Evolutionary conservation across 2,113 vertebrate species (phyloP).

Genomic region (Triplophysa dalaica): DNA sequence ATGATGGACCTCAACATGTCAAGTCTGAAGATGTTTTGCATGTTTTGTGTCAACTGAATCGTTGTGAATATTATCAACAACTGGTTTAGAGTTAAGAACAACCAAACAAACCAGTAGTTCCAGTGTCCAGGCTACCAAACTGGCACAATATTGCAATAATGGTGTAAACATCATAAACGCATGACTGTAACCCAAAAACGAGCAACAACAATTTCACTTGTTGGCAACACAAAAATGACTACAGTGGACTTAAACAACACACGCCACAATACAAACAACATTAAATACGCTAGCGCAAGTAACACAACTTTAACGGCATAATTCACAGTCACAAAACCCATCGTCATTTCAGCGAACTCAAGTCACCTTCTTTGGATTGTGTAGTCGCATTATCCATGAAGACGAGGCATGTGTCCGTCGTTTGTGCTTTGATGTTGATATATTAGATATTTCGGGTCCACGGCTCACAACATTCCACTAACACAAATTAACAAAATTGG

Average conservation of each 20-base stretch:
- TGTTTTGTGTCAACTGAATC: background rate
- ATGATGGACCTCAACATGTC: too few relatives aligned
- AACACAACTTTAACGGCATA: background rate
- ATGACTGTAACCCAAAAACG: too few relatives aligned
- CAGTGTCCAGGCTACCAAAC: background rate
- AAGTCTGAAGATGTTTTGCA: background rate
- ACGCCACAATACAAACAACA: background rate
- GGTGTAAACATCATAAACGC: too few relatives aligned
- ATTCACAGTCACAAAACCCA: background rate
- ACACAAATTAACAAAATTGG: background rate
- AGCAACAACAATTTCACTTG: background rate
- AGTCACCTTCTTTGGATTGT: constrained; percentile 54
- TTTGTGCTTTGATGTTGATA: constrained; percentile 38
- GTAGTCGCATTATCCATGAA: constrained; percentile 56
- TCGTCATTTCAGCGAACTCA: background rate
- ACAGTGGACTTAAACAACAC: background rate
- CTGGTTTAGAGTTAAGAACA: background rate
- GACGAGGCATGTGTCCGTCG: constrained; percentile 43
- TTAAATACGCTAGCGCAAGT: background rate
- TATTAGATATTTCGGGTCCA: constrained; percentile 28
- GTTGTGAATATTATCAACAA: background rate
- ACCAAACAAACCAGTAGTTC: background rate
- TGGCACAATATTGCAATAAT: background rate
- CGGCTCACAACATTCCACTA: background rate
- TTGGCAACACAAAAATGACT: background rate